These are phyloP conservation scores for Serilophus lunatus DNA, from an alignment of 2,113 vertebrate genomes.

Conservation along the genomic window DNA sequence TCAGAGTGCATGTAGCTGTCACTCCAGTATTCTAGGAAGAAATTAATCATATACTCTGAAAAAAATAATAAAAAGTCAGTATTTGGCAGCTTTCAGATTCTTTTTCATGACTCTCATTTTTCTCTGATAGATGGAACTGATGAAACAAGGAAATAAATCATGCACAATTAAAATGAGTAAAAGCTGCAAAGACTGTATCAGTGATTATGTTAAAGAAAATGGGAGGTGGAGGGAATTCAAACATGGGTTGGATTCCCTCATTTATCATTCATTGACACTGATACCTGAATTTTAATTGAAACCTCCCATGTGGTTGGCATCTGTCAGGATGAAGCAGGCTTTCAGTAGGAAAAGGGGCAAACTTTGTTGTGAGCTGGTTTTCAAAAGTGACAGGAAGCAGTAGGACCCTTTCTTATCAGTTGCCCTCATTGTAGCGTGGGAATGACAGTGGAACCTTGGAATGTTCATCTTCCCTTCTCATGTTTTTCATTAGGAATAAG, in stretches of 20 bases:
- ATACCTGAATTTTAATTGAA: constrained; percentile 41
- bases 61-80: background rate
- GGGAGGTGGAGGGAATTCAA: background rate
- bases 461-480: background rate
- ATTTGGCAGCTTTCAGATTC: constrained; percentile 11
- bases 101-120: constrained; percentile 44
- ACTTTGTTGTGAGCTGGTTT: background rate
- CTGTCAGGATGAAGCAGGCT: background rate
- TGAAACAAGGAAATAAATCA: constrained; percentile 22
- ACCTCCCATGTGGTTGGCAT: background rate
- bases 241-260: background rate
- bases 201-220: background rate
- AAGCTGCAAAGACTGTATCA: background rate
- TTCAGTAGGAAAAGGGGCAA: background rate
- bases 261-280: constrained; percentile 38
- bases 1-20: constrained; percentile 50
- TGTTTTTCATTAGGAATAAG: background rate
- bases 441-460: background rate
- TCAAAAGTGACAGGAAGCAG: background rate
- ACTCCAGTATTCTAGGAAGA: constrained; percentile 1
- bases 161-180: constrained; percentile 43
- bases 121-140: constrained; percentile 22
- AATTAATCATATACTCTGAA: constrained; percentile 55
- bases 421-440: background rate
- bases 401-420: background rate